phyloP scores from a whole-genome alignment of 2,888 invertebrate genomes.

The Spodoptera picta region DNA sequence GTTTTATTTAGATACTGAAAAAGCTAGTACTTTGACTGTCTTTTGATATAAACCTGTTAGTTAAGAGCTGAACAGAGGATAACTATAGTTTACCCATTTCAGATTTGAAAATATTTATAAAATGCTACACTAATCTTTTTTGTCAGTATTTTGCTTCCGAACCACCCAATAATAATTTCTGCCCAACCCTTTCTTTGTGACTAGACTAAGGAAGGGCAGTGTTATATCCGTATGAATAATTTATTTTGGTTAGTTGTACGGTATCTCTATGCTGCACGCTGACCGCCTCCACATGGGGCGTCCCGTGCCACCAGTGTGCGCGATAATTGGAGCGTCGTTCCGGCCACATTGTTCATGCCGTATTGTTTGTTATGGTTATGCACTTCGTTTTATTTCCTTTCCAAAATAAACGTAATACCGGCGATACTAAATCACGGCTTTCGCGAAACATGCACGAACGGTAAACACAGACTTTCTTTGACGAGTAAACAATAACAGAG shows the following conservation, averaged over 20 bases:
- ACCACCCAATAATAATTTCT: too few relatives aligned
- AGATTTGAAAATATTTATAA: too few relatives aligned
- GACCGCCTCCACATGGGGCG: constrained; percentile 36
- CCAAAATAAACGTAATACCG: constrained; percentile 57
- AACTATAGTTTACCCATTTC: too few relatives aligned
- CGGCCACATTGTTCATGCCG: constrained; percentile 65
- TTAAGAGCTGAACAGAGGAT: too few relatives aligned
- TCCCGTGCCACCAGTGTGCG: constrained; percentile 31
- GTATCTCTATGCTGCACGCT: constrained; percentile 26
- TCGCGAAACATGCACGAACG: constrained; percentile 35
- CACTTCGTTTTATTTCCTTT: constrained; percentile 64
- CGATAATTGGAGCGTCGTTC: constrained; percentile 74
- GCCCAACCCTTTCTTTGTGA: too few relatives aligned
- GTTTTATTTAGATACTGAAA: constrained; percentile 24
- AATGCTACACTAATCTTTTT: too few relatives aligned
- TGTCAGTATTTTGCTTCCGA: too few relatives aligned
- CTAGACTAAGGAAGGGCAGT: not conserved
- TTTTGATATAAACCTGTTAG: constrained; percentile 2
- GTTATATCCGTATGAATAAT: constrained; percentile 35
- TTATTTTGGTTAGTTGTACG: constrained; percentile 40
- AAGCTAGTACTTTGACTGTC: constrained; percentile 14
- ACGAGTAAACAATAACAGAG: constrained; percentile 46
- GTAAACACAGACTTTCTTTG: constrained; percentile 31
- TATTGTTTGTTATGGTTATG: constrained; percentile 65
- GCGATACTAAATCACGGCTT: constrained; percentile 41